These are phyloP conservation scores for Scaptomyza caliginosa DNA, from an alignment of 2,888 invertebrate genomes.

Conservation along the genomic window DNA sequence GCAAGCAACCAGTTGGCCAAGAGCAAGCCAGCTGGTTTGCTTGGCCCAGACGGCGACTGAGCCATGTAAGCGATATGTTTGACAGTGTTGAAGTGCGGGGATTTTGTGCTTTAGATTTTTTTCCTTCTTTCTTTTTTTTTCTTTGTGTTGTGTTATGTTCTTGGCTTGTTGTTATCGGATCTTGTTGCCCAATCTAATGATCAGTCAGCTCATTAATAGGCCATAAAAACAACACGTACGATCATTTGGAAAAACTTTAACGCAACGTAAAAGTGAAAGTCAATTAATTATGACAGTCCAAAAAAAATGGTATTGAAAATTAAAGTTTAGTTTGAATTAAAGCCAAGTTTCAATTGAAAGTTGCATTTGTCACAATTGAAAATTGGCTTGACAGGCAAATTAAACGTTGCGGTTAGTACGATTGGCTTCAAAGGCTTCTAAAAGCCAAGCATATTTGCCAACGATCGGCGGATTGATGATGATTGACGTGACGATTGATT, in stretches of 20 bases:
- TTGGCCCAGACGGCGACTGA: constrained; percentile 37
- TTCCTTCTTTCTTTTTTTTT: background rate
- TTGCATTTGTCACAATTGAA: too few species aligned
- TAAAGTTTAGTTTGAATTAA: too few species aligned
- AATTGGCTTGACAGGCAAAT: constrained; percentile 75
- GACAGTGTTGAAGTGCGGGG: constrained; percentile 43
- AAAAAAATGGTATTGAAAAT: too few species aligned
- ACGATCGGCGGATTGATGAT: constrained; percentile 52
- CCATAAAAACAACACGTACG: constrained; percentile 76
- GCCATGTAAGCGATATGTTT: constrained; percentile 61
- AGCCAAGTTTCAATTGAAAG: background rate
- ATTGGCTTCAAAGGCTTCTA: constrained; percentile 45
- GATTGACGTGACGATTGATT: constrained; percentile 76
- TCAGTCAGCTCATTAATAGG: constrained; percentile 74
- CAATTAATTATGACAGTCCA: constrained; percentile 25
- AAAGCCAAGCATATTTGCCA: too few species aligned
- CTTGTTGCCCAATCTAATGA: constrained; percentile 63
- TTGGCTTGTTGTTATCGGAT: constrained; percentile 43
- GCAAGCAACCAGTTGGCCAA: constrained; percentile 28
- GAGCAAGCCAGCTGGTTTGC: constrained; percentile 44
- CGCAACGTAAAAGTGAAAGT: constrained; percentile 67
- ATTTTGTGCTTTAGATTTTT: constrained; percentile 36
- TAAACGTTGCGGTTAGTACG: constrained; percentile 68
- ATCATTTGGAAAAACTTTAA: constrained; percentile 20
- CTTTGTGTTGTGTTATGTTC: constrained; percentile 25